Evolutionary conservation across 2,797 vertebrate genomes (phyloP).

Genomic region (Geotrypetes seraphini): DNA sequence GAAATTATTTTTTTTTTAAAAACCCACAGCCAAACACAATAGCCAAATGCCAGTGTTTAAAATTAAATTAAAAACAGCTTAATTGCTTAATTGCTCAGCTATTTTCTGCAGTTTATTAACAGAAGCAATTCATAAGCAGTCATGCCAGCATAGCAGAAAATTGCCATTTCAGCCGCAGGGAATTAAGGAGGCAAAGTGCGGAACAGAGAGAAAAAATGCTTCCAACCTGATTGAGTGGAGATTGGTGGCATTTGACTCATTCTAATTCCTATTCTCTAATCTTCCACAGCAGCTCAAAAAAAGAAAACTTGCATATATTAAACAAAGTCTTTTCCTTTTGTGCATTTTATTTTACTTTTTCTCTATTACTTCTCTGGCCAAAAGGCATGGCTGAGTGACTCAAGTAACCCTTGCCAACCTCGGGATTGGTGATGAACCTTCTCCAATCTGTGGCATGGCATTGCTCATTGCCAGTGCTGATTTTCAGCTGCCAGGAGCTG

Average conservation of each 20-base stretch:
- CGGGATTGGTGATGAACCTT: too few relatives aligned
- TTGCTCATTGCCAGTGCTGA: too few relatives aligned
- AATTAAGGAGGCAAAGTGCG: constrained; percentile 72
- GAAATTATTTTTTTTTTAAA: too few relatives aligned
- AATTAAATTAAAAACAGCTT: constrained; percentile 74
- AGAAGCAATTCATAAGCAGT: constrained; percentile 72
- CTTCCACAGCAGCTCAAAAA: constrained; percentile 37
- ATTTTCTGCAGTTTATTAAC: constrained; percentile 71
- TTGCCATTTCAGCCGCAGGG: constrained; percentile 76
- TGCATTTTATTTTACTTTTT: constrained; percentile 7
- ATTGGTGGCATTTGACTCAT: constrained; percentile 70
- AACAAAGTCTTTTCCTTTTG: constrained; percentile 31
- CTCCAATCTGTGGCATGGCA: too few relatives aligned
- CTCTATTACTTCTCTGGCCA: background rate
- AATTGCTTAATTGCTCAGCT: constrained; percentile 82
- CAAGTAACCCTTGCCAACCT: too few relatives aligned
- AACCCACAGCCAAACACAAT: constrained; percentile 20
- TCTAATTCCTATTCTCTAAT: constrained; percentile 61
- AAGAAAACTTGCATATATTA: constrained; percentile 38
- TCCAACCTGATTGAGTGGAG: constrained; percentile 78
- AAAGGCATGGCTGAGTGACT: too few relatives aligned
- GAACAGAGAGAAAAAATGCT: constrained; percentile 55
- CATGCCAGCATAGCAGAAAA: constrained; percentile 82
- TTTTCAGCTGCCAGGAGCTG: too few relatives aligned
- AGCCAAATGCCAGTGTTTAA: constrained; percentile 56